phyloP scores from a whole-genome alignment of 2,888 invertebrate genomes.

The Shargacucullia verbasci region DNA sequence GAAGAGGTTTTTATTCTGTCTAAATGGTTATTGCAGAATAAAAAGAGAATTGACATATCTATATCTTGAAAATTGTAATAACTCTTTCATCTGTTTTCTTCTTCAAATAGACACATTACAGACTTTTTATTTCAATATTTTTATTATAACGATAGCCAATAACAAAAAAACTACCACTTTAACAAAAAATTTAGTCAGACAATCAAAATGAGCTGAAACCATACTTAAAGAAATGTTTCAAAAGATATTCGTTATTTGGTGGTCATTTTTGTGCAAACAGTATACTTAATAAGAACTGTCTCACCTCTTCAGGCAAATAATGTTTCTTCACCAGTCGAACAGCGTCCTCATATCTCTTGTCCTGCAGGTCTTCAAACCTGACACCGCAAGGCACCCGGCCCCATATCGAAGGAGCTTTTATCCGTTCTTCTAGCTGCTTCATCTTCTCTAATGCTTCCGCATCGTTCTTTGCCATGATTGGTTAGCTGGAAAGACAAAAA shows the following conservation, averaged over 20 bases:
- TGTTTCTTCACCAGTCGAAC: slow-evolving; percentile 79
- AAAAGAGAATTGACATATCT: no score
- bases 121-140: no score
- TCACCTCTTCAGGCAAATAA: slow-evolving; percentile 80
- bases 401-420: slow-evolving; percentile 85
- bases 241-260: no score
- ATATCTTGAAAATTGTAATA: no score
- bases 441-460: slow-evolving; percentile 81
- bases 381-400: slow-evolving; percentile 78
- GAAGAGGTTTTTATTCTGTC: slow-evolving; percentile 1
- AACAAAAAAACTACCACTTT: no score
- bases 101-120: no score
- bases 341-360: slow-evolving; percentile 81
- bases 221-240: no score
- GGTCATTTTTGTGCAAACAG: no score
- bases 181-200: no score
- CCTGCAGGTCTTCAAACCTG: slow-evolving; percentile 84
- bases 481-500: slow-evolving; percentile 12
- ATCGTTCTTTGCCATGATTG: slow-evolving; percentile 69
- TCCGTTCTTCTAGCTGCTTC: slow-evolving; percentile 79
- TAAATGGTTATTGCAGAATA: neutral
- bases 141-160: no score
- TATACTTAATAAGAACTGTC: neutral
- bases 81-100: no score
- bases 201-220: no score